Base-by-base conservation (phyloP, 2,797 vertebrate genomes). In the Podarcis siculus region DNA sequence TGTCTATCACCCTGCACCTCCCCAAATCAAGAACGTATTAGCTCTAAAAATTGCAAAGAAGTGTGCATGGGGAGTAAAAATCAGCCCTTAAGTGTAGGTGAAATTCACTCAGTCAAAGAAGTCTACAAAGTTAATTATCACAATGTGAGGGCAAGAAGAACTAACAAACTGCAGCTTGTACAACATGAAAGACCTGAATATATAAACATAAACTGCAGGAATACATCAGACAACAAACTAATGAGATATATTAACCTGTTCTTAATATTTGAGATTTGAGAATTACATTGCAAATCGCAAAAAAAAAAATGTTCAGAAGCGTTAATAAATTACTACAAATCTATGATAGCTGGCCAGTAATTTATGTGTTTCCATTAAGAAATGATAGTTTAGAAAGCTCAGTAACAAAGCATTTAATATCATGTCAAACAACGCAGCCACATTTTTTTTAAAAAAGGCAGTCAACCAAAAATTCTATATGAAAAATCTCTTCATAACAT, bases 281-380 rank as follows among this genome's bases (percentile, higher is more conserved):
- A 84, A 77, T 69, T 91, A 27, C 25, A 85, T 7, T 49, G 7
- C 25, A 83, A 39, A 61, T 42, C 27, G 78, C 81, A 90, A 90
- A 92, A 89, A 92, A 77, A 88, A 91, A 83, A 39, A 92, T 91
- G 89, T n/a, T 71, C 80, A 94, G 86, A 42, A 93, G 87, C 8
- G 15, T 95, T 93, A 95, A 95, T 95, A 96, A 96, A 94, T 96
- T 95, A 96, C 89, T 92, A 92, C 39, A 92, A 89, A 90, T 0
- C 66, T 86, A 88, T 72, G 89, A 89, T 83, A 92, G 86, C 27
- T 79, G 83, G 72, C 92, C 91, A 87, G 85, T 83, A 90, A 92
- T 45, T 90, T 27, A 64, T 78, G 13, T 64, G 10, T 86, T 91
- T 93, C 49, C 87, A 93, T 86, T 79, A 93, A 78, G 49, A 94